phyloP scores from a whole-genome alignment of 2,888 invertebrate species.

The Acanthosepion pharaonis region DNA sequence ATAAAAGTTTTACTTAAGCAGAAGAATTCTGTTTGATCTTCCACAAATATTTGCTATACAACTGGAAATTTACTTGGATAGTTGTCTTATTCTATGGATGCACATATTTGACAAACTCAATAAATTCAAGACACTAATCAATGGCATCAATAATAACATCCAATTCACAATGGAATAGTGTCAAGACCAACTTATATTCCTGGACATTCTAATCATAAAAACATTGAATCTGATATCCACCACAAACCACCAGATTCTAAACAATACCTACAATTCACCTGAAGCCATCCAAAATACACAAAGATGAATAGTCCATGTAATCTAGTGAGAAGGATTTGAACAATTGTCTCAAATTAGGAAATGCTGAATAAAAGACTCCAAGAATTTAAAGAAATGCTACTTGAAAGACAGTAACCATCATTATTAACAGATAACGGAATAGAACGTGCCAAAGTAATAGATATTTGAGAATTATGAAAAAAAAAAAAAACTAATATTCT shows the following conservation, averaged over 20 bases:
- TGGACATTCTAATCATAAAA: constrained; percentile 6
- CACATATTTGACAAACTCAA: neutral
- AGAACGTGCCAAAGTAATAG: neutral
- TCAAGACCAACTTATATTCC: neutral
- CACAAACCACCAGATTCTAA: neutral
- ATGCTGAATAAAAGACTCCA: neutral
- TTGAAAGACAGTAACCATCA: neutral
- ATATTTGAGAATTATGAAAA: neutral
- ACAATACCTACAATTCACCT: neutral
- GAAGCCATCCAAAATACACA: neutral
- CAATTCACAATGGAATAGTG: neutral
- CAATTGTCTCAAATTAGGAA: neutral
- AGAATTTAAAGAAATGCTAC: neutral
- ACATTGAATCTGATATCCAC: neutral
- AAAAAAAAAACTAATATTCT: too few relatives aligned
- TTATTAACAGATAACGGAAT: too few relatives aligned
- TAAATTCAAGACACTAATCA: neutral
- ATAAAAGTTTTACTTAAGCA: too few relatives aligned
- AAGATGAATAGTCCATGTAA: neutral
- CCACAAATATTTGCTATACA: neutral
- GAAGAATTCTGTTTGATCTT: neutral
- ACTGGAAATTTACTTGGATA: neutral
- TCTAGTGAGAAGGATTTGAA: neutral
- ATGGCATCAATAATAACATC: neutral
- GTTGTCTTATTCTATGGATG: neutral